Evolutionary conservation across 1,140 invertebrate genomes (phyloP), one percentile per base, ranked within the genome.

Genomic region (Magallana gigas): DNA sequence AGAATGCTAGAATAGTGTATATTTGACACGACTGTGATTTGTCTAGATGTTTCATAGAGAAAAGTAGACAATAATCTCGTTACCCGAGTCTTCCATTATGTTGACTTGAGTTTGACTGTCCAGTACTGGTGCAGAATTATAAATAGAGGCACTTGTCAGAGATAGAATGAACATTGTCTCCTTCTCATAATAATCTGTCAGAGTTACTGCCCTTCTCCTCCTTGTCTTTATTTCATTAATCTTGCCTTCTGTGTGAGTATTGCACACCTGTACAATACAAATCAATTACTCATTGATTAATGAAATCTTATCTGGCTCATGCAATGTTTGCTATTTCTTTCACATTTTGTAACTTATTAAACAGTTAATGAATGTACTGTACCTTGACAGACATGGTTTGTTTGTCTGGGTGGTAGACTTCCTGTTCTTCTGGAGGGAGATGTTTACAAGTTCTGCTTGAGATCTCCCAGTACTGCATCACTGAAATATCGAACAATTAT

Each of bases 381-480:
- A 84, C 83, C 83, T 84, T 84, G 14, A 84, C 83, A 60, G 83
- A 11, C 83, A 84, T 84, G 56, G 57, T 84, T 36, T 62, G 57
- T 59, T 16, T 62, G 56, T 2, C 18, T 11, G 57, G 14, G 56
- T 84, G 58, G 23, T 62, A 84, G 6, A 62, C 23, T 84, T 84
- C 83, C 18, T 62, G 57, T 29, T 60, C 57, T 1, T 29, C 83
- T 36, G n/a, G 12, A 9, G 57, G 57, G 12, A 84, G 58, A 36
- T 62, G n/a, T 18, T 16, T 84, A 80, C 91, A 91, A 1, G 90
- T 88, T 64, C 83, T 86, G 56, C 85, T 87, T 56, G 88, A 89
- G 23, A 87, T 84, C 64, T 89, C 85, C 91, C 91, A 91, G 68
- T 90, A 88, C 57, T 88, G 87, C 58, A 80, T 48, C 12, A 80